Evolutionary conservation across 2,888 invertebrate species (phyloP).

Genomic region (Monochamus alternatus): DNA sequence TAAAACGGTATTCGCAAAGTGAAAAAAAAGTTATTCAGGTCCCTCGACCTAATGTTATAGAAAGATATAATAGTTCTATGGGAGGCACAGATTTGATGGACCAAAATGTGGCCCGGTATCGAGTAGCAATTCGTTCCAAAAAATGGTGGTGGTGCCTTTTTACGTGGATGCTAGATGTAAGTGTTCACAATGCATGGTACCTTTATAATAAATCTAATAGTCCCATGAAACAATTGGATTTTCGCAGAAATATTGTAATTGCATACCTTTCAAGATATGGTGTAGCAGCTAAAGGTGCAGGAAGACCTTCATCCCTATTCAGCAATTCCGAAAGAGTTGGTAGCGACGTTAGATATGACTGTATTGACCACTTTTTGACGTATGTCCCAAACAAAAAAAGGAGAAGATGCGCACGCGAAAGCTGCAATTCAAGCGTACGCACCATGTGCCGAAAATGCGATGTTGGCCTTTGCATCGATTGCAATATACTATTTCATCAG

Average conservation of each 20-base stretch:
- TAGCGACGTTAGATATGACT: too few species aligned
- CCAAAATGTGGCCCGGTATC: too few species aligned
- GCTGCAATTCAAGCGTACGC: background rate
- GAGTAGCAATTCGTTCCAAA: background rate
- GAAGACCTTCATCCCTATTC: background rate
- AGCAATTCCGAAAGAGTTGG: too few species aligned
- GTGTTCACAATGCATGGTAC: background rate
- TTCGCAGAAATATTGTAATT: constrained; percentile 2
- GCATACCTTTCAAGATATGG: constrained; percentile 3
- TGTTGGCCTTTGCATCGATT: too few species aligned
- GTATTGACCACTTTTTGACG: too few species aligned
- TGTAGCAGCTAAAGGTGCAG: background rate
- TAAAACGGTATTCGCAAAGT: constrained; percentile 1
- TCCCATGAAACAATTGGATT: background rate
- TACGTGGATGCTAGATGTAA: background rate
- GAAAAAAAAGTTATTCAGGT: background rate
- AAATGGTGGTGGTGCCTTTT: constrained; percentile 7
- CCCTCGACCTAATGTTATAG: background rate
- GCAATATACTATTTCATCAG: background rate
- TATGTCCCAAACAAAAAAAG: constrained; percentile 2
- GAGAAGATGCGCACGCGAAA: background rate
- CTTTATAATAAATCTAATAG: background rate
- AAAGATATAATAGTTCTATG: too few species aligned
- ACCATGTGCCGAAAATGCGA: too few species aligned
- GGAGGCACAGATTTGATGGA: too few species aligned